Base-by-base conservation (phyloP, 2,888 invertebrate species). In the Euplexia lucipara region DNA sequence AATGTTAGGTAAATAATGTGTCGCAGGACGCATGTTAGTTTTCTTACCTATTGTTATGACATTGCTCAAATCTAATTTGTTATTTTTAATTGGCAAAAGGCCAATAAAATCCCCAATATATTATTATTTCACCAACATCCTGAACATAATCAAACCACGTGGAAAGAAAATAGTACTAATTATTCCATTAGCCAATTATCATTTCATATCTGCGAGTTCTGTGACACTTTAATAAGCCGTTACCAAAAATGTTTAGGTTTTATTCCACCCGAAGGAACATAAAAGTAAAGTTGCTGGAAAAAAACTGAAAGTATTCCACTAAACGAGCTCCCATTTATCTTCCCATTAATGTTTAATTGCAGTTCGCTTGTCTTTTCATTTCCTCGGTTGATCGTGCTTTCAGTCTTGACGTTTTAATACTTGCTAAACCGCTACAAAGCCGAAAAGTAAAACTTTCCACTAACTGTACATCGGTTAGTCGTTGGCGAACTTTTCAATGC, bases 331-430 rank as follows among this genome's bases (percentile, higher is more conserved):
- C 52, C 54, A 48, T 60, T 73, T 61, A 61, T 64, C 42, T 64
- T 61, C 32, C 64, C 57, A 58, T 73, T 61, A 78, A 54, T 61
- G 34, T 47, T 58, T 75, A 60, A 73, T 78, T 78, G 63, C 59
- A 54, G 35, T 51, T 51, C 30, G 57, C 69, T 73, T 68, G 74
- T 75, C 59, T 78, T 63, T 69, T 60, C 62, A 78, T 68, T 78
- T 60, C 60, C 74, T 20, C 35, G 22, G 41, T 57, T 42, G 57
- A 68, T 60, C 62, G 53, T 42, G 44, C 54, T 39, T 64, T 48
- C 51, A 42, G 53, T 63, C 41, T 44, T 63, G 62, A 54, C 49
- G 57, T 39, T 78, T 75, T 73, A 72, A 68, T 78, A 47, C 59
- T 48, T n/a, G 48, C 49, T 60, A 71, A n/a, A 76, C 65, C 44